Evolutionary conservation across 2,797 vertebrate genomes (phyloP).

Genomic region (Arremon aurantiirostris): DNA sequence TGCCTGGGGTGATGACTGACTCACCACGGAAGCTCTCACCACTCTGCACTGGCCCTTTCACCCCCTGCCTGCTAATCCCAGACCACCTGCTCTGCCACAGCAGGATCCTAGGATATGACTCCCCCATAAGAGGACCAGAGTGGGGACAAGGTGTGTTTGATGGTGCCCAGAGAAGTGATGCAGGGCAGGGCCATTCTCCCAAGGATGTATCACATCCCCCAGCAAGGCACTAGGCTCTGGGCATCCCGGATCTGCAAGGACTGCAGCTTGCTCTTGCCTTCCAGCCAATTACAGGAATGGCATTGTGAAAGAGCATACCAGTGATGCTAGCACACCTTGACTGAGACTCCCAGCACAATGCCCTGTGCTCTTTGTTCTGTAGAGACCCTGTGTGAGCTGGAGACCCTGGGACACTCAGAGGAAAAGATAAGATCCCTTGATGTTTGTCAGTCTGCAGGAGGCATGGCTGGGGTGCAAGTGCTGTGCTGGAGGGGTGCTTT

Average conservation of each 20-base stretch:
- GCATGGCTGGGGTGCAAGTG: neutral
- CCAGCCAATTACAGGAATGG: neutral
- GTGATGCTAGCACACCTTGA: neutral
- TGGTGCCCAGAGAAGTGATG: neutral
- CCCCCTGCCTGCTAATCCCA: neutral
- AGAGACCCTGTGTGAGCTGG: neutral
- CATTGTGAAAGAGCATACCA: neutral
- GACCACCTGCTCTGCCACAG: neutral
- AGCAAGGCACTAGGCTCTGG: neutral
- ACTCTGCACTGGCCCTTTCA: neutral
- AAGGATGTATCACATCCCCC: neutral
- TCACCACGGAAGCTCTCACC: neutral
- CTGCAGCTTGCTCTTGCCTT: neutral
- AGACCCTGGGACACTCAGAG: neutral
- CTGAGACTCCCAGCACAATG: neutral
- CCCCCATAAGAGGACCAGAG: neutral
- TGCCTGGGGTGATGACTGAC: conserved; percentile 8
- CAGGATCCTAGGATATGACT: neutral
- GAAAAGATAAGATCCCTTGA: neutral
- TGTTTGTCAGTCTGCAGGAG: neutral
- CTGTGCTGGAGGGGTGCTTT: neutral
- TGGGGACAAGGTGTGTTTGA: neutral
- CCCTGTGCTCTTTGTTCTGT: neutral
- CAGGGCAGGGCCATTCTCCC: neutral
- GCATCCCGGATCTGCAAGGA: neutral